Evolutionary conservation across 53 echinoderm and acorn worm species (phyloP), one percentile per base, ranked within the genome.

Genomic region (Temnopleurus reevesii): DNA sequence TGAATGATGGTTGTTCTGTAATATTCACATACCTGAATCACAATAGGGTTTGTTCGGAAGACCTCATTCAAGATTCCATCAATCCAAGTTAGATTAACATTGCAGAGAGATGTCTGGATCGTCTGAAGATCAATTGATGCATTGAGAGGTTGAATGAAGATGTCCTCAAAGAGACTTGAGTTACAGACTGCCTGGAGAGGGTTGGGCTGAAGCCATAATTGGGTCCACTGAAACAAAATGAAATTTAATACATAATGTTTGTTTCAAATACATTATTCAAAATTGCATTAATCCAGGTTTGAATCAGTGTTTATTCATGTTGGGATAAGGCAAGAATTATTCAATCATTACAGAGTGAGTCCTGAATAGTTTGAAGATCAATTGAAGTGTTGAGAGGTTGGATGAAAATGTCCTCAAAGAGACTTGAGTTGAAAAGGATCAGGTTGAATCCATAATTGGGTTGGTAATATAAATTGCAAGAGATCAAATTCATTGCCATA

Each of bases 151-250:
- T 89, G 64, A 25, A 58, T 35, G 61, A 95, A 92, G 89, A 89
- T 90, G 15, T 89, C 46, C 6, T 76, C 71, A 35, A 95, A 89
- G 47, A 90, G 89, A 45, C 77, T 59, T 58, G 81, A 55, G 4
- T 64, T 36, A 65, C 95, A 95, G 45, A 95, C 59, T 18, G 92
- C 59, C 17, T 45, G 81, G 12, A 95, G 83, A 8, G 95, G 93
- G 45, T 93, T 89, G 2, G 90, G 80, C 5, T 33, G 63, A 71
- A 54, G 4, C 93, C 93, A 89, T 13, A 71, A 3, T 34, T 85
- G 45, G 0, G 45, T 85, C 85, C 85, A 85, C 85, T 85, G 12
- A 19, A 24, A 28, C 0, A n/a, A 15, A 66, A 4, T 34, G n/a
- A n/a, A n/a, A n/a, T n/a, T n/a, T n/a, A n/a, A n/a, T n/a, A n/a